A percentile compares a stretch with the other conserved stretches of the same genome.
Conservation (phyloP, 2,797 vertebrate genomes). For the Dallia pectoralis region DNA sequence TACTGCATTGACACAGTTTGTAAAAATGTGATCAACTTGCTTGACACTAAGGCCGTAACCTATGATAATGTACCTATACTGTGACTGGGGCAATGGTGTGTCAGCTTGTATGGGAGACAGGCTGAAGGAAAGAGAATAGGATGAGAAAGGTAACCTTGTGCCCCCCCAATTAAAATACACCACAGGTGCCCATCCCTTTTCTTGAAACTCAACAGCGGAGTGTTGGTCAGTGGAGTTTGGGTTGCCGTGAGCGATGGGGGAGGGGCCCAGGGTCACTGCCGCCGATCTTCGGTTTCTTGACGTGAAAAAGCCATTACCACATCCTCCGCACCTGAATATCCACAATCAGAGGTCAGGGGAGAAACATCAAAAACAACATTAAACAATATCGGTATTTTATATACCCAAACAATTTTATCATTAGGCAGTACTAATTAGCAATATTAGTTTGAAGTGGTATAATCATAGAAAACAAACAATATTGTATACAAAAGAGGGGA, state of each 20-base stretch:
- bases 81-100: slow-evolving; percentile 54
- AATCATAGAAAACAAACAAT: too few species aligned
- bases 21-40: slow-evolving; percentile 58
- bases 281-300: slow-evolving; percentile 94
- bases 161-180: slow-evolving; percentile 44
- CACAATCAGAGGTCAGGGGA: slow-evolving; percentile 3
- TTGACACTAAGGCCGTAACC: slow-evolving; percentile 51
- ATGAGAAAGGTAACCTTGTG: slow-evolving; percentile 35
- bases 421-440: not conserved
- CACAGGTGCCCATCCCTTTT: slow-evolving; percentile 46
- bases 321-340: slow-evolving; percentile 88
- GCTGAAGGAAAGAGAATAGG: slow-evolving; percentile 35
- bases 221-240: slow-evolving; percentile 53
- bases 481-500: too few species aligned
- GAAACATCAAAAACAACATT: not conserved
- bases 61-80: slow-evolving; percentile 46
- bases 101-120: slow-evolving; percentile 57
- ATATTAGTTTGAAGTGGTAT: too few species aligned
- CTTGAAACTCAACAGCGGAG: slow-evolving; percentile 66
- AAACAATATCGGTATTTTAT: not conserved
- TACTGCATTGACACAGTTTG: slow-evolving; percentile 52
- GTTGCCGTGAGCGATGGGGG: slow-evolving; percentile 36
- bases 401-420: not conserved
- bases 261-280: slow-evolving; percentile 81
- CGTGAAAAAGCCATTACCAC: slow-evolving; percentile 99